phyloP scores from a whole-genome alignment of 1,140 invertebrate species.

The Drosophila pseudoananassae region DNA sequence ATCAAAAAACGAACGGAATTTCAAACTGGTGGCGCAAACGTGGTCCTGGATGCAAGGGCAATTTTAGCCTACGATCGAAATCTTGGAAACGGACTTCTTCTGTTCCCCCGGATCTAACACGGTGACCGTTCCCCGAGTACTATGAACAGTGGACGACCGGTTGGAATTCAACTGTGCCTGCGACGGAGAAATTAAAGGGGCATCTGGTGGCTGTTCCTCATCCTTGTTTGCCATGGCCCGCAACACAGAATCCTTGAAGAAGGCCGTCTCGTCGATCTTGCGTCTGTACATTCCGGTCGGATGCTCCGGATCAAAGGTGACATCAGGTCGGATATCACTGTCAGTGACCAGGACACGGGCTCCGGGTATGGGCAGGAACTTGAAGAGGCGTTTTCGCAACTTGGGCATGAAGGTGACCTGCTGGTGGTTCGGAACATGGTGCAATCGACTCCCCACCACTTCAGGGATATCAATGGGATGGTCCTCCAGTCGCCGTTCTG shows the following conservation, averaged over 20 bases:
- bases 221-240: slow-evolving; percentile 19
- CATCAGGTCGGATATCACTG: slow-evolving; percentile 57
- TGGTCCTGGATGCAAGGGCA: slow-evolving; percentile 14
- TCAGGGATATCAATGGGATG: slow-evolving; percentile 38
- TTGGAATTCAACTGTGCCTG: neutral
- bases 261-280: slow-evolving; percentile 46
- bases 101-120: neutral
- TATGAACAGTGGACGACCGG: neutral
- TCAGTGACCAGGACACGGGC: slow-evolving; percentile 73
- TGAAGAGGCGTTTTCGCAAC: slow-evolving; percentile 70
- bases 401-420: slow-evolving; percentile 56
- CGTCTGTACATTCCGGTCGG: slow-evolving; percentile 55
- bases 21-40: slow-evolving; percentile 56
- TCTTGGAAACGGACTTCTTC: neutral
- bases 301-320: slow-evolving; percentile 56
- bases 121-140: neutral
- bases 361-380: slow-evolving; percentile 68
- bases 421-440: slow-evolving; percentile 59
- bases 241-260: slow-evolving; percentile 57
- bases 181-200: neutral
- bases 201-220: neutral
- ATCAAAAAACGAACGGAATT: slow-evolving; percentile 56
- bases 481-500: slow-evolving; percentile 54
- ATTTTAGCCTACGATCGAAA: slow-evolving; percentile 29
- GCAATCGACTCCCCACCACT: slow-evolving; percentile 33